phyloP scores from a whole-genome alignment of 2,888 invertebrate genomes.

The Sipunculus nudus region DNA sequence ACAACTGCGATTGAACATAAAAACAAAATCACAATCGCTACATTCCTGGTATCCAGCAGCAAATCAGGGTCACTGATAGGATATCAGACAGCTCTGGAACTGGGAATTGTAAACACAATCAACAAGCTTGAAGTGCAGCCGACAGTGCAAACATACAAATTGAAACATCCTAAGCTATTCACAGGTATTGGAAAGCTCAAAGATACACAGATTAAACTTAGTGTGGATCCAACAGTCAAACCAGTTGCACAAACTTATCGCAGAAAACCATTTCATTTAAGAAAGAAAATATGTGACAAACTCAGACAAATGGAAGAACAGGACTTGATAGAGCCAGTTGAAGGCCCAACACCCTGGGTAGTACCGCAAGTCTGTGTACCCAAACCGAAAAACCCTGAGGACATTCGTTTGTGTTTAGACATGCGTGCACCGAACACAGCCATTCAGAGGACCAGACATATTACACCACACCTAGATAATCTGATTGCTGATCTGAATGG shows the following conservation, averaged over 20 bases:
- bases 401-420: constrained; percentile 42
- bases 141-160: too few relatives aligned
- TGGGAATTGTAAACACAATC: too few relatives aligned
- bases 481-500: constrained; percentile 19
- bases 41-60: too few relatives aligned
- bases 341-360: constrained; percentile 20
- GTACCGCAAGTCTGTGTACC: constrained; percentile 3
- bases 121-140: too few relatives aligned
- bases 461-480: constrained; percentile 11
- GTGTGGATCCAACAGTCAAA: background rate
- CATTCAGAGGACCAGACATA: constrained; percentile 20
- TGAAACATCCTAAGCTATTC: constrained; percentile 3
- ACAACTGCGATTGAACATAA: too few relatives aligned
- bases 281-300: constrained; percentile 3
- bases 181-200: constrained; percentile 15
- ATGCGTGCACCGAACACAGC: constrained; percentile 42
- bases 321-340: constrained; percentile 16
- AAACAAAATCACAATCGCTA: too few relatives aligned
- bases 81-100: too few relatives aligned
- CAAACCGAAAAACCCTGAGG: constrained; percentile 24
- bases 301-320: background rate
- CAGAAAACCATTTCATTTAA: background rate
- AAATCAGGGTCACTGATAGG: too few relatives aligned
- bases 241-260: constrained; percentile 5
- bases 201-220: background rate